Percentiles rank a stretch among this genome's conserved stretches.
These are phyloP conservation scores for Anolis carolinensis DNA, from an alignment of 2,113 vertebrate genomes.

Conservation along the genomic window DNA sequence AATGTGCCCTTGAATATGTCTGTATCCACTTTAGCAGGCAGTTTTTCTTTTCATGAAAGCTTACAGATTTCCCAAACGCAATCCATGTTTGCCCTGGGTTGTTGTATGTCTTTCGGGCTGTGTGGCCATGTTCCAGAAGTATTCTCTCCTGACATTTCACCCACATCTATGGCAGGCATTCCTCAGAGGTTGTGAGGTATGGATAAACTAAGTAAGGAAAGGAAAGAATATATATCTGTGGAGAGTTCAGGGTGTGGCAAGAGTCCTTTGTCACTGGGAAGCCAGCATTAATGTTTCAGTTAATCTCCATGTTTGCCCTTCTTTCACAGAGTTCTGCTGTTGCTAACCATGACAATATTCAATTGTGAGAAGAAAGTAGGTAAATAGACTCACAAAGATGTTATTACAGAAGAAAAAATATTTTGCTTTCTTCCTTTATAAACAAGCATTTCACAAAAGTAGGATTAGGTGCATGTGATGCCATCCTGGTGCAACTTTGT, in stretches of 20 bases:
- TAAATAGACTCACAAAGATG: background rate
- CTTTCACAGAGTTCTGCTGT: background rate
- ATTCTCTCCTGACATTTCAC: too few relatives aligned
- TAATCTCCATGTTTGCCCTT: background rate
- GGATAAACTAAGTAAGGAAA: too few relatives aligned
- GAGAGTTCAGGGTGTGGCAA: too few relatives aligned
- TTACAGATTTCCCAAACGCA: background rate
- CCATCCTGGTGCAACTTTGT: constrained; percentile 18
- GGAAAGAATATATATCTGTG: too few relatives aligned
- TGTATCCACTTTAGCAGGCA: background rate
- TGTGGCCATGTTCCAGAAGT: too few relatives aligned
- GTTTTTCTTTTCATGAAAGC: background rate
- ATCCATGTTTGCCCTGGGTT: background rate
- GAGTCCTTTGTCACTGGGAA: too few relatives aligned
- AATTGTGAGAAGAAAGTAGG: background rate
- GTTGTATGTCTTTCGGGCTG: too few relatives aligned
- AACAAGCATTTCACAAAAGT: background rate
- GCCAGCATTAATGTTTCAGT: too few relatives aligned
- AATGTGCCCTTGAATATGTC: background rate
- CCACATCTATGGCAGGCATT: too few relatives aligned
- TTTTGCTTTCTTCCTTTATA: background rate
- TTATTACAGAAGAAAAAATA: background rate
- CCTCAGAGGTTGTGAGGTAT: too few relatives aligned
- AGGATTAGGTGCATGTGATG: background rate
- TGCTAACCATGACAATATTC: background rate